phyloP scores from a whole-genome alignment of 2,797 vertebrate species.

The Ctenosaura bakeri region DNA sequence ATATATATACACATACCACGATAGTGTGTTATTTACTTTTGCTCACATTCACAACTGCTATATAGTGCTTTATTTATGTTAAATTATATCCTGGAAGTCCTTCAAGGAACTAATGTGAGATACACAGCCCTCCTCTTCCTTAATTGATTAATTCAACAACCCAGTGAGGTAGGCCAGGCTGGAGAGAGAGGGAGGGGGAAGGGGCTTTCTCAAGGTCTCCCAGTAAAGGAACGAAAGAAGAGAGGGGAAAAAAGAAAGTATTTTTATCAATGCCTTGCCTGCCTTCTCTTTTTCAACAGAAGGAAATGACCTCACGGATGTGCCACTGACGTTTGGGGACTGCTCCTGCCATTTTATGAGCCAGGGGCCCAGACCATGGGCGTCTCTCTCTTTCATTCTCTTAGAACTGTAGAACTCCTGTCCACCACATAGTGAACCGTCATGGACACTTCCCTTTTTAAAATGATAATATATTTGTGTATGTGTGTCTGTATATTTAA shows the following conservation, averaged over 20 bases:
- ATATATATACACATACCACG: too few species aligned
- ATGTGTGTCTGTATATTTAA: background rate
- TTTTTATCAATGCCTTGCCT: background rate
- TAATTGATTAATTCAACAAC: too few species aligned
- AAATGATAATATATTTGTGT: slow-evolving; percentile 15
- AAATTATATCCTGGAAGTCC: too few species aligned
- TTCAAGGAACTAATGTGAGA: too few species aligned
- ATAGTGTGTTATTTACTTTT: too few species aligned
- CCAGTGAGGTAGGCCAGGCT: too few species aligned
- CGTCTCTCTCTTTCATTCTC: background rate
- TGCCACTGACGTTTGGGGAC: slow-evolving; percentile 87
- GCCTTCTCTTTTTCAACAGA: slow-evolving; percentile 81
- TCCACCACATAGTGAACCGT: slow-evolving; percentile 15
- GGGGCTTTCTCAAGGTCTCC: too few species aligned
- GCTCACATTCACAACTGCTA: too few species aligned
- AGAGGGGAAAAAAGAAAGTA: background rate
- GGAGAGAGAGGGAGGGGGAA: too few species aligned
- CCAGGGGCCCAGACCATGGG: rapidly evolving
- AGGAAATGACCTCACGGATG: slow-evolving; percentile 97
- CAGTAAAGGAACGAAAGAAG: too few species aligned
- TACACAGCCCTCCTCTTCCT: too few species aligned
- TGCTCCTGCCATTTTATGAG: slow-evolving; percentile 37
- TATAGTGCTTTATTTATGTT: too few species aligned
- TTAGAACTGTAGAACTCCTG: slow-evolving; percentile 19
- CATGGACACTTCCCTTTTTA: slow-evolving; percentile 54